These are phyloP conservation scores for Aphidius gifuensis DNA, from an alignment of 1,140 invertebrate species.

Conservation along the genomic window DNA sequence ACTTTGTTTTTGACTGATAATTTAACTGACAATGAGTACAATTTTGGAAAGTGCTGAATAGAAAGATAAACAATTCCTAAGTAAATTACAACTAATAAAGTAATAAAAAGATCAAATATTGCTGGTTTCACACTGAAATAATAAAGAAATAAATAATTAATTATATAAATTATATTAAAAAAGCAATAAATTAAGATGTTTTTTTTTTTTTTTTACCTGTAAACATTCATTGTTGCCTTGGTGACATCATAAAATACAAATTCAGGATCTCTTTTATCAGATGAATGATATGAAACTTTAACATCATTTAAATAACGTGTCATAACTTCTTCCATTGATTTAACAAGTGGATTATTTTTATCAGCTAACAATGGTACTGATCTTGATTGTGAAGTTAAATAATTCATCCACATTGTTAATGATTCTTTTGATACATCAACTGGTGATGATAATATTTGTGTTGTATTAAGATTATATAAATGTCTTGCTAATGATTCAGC, in stretches of 20 bases:
- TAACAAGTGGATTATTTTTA: slow-evolving; percentile 65
- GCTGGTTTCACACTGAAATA: slow-evolving; percentile 83
- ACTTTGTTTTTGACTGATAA: slow-evolving; percentile 46
- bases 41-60: slow-evolving; percentile 68
- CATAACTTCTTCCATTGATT: slow-evolving; percentile 70
- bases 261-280: slow-evolving; percentile 87
- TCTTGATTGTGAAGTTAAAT: slow-evolving; percentile 68
- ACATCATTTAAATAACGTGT: slow-evolving; percentile 74
- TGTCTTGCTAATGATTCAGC: slow-evolving; percentile 81
- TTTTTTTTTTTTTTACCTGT: slow-evolving; percentile 64
- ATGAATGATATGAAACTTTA: slow-evolving; percentile 64
- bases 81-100: slow-evolving; percentile 80
- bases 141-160: slow-evolving; percentile 4
- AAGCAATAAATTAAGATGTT: slow-evolving; percentile 16
- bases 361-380: slow-evolving; percentile 70
- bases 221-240: slow-evolving; percentile 77
- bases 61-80: slow-evolving; percentile 77
- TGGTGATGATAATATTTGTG: slow-evolving; percentile 66
- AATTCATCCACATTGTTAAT: slow-evolving; percentile 72
- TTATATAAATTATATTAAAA: slow-evolving; percentile 22
- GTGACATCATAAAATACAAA: slow-evolving; percentile 87
- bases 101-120: slow-evolving; percentile 93
- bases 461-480: slow-evolving; percentile 77
- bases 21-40: slow-evolving; percentile 43
- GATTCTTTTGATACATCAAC: slow-evolving; percentile 69